Conservation (phyloP, 1,140 invertebrate species). For the Onthophagus taurus region DNA sequence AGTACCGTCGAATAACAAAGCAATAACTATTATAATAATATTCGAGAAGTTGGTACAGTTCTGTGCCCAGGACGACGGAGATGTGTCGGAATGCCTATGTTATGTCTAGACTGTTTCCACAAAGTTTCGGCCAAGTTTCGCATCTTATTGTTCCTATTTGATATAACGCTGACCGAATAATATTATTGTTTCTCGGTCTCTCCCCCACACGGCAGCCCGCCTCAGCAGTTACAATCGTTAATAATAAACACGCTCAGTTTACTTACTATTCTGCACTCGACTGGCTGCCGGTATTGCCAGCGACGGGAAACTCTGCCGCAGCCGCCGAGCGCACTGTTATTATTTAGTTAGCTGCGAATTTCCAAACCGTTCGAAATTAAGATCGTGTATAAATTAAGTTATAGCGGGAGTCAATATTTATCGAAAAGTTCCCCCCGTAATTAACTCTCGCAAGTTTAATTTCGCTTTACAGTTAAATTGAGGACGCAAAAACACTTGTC, state of each 20-base stretch:
- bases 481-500: no score
- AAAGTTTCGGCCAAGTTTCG: conserved; percentile 6
- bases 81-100: conserved; percentile 5
- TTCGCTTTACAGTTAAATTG: no score
- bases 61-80: background rate
- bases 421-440: no score
- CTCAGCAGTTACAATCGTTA: background rate
- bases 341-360: no score
- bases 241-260: conserved; percentile 9
- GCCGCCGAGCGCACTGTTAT: no score
- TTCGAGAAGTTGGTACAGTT: background rate
- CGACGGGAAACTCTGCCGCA: no score
- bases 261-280: no score
- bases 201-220: background rate
- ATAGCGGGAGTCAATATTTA: no score
- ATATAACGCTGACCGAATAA: conserved; percentile 11
- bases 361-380: no score
- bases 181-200: conserved; percentile 6
- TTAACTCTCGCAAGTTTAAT: no score
- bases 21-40: conserved; percentile 11
- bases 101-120: conserved; percentile 9
- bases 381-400: no score
- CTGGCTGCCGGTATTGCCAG: no score
- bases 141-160: conserved; percentile 10
- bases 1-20: conserved; percentile 7